These are phyloP conservation scores for Idaea biselata DNA, from an alignment of 2,888 invertebrate genomes.

Conservation along the genomic window DNA sequence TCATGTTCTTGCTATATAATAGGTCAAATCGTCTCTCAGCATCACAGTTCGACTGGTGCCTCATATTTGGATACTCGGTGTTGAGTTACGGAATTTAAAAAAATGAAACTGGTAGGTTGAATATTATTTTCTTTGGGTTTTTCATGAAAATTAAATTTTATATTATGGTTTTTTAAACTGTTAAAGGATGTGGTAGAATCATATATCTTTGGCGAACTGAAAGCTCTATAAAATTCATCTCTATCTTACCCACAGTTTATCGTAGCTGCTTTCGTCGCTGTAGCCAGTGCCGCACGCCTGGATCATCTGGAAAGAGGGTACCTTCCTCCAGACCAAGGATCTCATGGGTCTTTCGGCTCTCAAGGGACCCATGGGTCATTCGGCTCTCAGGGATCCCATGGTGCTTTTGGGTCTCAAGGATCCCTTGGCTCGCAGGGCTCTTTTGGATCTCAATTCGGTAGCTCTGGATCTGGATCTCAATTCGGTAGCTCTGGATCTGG, in stretches of 20 bases:
- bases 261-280: slow-evolving; percentile 58
- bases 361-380: no score
- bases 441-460: slow-evolving; percentile 12
- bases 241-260: slow-evolving; percentile 50
- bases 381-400: slow-evolving; percentile 13
- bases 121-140: slow-evolving; percentile 19
- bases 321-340: slow-evolving; percentile 57
- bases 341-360: slow-evolving; percentile 20
- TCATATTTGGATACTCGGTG: slow-evolving; percentile 38
- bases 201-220: no score
- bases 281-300: slow-evolving; percentile 60
- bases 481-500: slow-evolving; percentile 2
- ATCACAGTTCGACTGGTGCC: slow-evolving; percentile 47
- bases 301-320: slow-evolving; percentile 68
- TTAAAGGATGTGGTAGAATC: no score
- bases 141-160: slow-evolving; percentile 1
- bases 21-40: slow-evolving; percentile 48
- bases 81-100: slow-evolving; percentile 21
- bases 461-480: slow-evolving; percentile 6
- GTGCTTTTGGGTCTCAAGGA: slow-evolving; percentile 8
- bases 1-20: slow-evolving; percentile 64
- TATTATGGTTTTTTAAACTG: no score
- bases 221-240: not conserved
- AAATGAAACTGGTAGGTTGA: slow-evolving; percentile 72
- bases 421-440: slow-evolving; percentile 16